A percentile compares a stretch with the other conserved stretches of the same genome.
Conservation (phyloP, 2,113 vertebrate species). For the Cepphus grylle region DNA sequence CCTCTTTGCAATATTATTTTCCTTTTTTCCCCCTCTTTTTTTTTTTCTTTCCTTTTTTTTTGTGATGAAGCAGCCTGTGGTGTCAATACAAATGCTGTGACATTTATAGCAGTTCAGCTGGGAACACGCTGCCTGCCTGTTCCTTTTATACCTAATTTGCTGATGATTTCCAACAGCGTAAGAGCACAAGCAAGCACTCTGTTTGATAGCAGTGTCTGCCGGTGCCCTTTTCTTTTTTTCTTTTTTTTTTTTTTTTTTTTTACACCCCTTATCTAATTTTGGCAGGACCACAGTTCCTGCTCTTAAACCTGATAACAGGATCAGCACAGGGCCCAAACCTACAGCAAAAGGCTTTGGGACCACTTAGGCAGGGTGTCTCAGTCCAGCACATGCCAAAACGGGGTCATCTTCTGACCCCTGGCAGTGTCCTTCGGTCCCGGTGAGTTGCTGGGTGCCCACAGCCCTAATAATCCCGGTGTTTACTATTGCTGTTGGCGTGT, state of each 20-base stretch:
- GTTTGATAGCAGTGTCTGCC: conserved; percentile 7
- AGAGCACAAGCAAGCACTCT: conserved; percentile 21
- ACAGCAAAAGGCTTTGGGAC: background rate
- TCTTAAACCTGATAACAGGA: conserved; percentile 12
- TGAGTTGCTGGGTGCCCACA: background rate
- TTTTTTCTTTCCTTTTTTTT: no score
- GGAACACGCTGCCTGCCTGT: background rate
- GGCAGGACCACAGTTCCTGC: conserved; percentile 48
- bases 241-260: background rate
- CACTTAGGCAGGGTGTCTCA: background rate
- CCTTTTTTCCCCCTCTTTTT: accelerated
- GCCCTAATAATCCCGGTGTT: background rate
- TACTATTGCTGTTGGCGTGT: background rate
- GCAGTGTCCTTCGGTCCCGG: background rate
- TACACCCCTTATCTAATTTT: conserved; percentile 27
- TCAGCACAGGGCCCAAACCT: background rate
- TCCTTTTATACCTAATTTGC: conserved; percentile 42
- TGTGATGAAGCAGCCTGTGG: background rate
- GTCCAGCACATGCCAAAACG: background rate
- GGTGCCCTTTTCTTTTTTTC: background rate
- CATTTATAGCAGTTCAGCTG: conserved; percentile 47
- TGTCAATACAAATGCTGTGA: conserved; percentile 2
- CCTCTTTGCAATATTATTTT: background rate
- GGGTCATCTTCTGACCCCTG: background rate
- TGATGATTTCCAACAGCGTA: conserved; percentile 33